Evolutionary conservation across 2,797 vertebrate species (phyloP).

Genomic region (Malurus splendens): DNA sequence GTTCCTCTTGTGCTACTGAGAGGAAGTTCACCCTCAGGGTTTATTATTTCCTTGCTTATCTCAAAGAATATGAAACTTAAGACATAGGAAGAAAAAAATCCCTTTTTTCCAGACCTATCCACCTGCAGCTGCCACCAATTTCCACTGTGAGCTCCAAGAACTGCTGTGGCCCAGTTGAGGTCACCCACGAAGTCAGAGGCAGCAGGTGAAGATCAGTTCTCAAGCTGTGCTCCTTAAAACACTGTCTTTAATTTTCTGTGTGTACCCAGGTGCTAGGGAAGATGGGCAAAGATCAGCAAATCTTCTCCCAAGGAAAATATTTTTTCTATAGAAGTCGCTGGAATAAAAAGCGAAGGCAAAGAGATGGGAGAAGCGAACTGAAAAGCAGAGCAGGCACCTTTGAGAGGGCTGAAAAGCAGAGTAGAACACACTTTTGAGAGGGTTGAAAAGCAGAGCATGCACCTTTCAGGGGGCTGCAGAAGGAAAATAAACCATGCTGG

Average conservation of each 20-base stretch:
- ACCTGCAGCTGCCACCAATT: background rate
- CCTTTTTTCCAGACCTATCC: background rate
- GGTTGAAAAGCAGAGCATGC: background rate
- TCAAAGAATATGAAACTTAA: background rate
- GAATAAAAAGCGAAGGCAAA: background rate
- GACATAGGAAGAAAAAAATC: background rate
- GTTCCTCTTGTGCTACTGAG: background rate
- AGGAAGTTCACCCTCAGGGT: background rate
- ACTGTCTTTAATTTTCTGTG: conserved; percentile 34
- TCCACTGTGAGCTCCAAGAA: background rate
- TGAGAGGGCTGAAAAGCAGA: background rate
- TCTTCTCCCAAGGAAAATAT: conserved; percentile 49
- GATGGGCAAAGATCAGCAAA: conserved; percentile 32
- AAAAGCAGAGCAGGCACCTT: background rate
- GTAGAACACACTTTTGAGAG: background rate
- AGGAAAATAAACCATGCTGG: background rate
- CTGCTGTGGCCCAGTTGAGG: background rate
- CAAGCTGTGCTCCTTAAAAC: background rate
- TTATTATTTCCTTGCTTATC: background rate
- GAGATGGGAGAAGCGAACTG: background rate
- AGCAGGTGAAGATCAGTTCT: background rate
- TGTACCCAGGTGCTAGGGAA: conserved; percentile 44
- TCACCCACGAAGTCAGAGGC: background rate
- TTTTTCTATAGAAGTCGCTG: conserved; percentile 8
- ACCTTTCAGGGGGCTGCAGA: background rate